phyloP scores from a whole-genome alignment of 2,797 vertebrate species.

The Anguilla pacifica region DNA sequence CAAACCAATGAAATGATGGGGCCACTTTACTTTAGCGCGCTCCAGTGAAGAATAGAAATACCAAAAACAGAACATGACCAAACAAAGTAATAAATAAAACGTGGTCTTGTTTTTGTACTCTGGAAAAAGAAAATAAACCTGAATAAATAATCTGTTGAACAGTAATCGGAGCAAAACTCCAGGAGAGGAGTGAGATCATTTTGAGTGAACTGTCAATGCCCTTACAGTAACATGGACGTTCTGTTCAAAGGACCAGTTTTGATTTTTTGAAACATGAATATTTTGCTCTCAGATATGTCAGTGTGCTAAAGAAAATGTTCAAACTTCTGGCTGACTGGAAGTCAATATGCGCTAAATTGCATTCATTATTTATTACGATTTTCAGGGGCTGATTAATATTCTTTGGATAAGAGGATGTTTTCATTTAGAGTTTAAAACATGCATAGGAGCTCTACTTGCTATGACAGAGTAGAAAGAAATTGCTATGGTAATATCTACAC shows the following conservation, averaged over 20 bases:
- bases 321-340: background rate
- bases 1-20: background rate
- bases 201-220: background rate
- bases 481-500: too few relatives aligned
- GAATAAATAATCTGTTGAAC: background rate
- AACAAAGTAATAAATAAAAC: background rate
- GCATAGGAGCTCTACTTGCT: too few relatives aligned
- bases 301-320: background rate
- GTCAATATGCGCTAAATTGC: constrained; percentile 2
- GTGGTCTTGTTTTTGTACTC: background rate
- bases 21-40: background rate
- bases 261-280: background rate
- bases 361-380: constrained; percentile 52
- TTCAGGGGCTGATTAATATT: constrained; percentile 52
- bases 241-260: background rate
- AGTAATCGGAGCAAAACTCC: background rate
- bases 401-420: constrained; percentile 46
- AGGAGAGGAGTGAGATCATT: background rate
- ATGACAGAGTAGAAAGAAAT: too few relatives aligned
- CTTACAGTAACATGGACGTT: background rate
- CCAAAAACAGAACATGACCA: background rate
- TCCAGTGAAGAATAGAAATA: background rate
- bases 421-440: constrained; percentile 46
- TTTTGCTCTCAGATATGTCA: background rate
- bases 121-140: background rate